Conservation (phyloP, 2,113 vertebrate species). For the Porphyrio hochstetteri region DNA sequence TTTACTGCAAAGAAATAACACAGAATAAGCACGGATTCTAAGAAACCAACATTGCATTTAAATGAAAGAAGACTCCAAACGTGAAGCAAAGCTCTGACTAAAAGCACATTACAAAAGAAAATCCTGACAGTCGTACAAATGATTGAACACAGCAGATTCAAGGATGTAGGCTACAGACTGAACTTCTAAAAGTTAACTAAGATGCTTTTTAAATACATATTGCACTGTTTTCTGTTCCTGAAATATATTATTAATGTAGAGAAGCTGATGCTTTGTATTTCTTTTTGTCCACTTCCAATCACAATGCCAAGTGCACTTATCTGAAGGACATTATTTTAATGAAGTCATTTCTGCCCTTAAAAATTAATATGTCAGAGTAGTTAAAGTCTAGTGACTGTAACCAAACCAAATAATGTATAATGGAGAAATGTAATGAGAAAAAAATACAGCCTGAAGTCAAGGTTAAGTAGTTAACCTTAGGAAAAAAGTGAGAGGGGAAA, state of each 20-base stretch:
- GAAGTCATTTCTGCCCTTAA: constrained; percentile 71
- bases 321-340: constrained; percentile 72
- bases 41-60: background rate
- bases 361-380: constrained; percentile 67
- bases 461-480: constrained; percentile 62
- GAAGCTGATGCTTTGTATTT: background rate
- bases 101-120: background rate
- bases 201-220: background rate
- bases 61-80: background rate
- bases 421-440: constrained; percentile 53
- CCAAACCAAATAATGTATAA: constrained; percentile 70
- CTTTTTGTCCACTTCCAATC: constrained; percentile 42
- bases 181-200: background rate
- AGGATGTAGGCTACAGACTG: background rate
- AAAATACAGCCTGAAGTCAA: constrained; percentile 50
- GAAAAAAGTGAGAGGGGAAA: background rate
- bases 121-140: background rate
- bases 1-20: background rate
- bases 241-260: background rate
- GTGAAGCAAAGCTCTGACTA: background rate
- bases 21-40: background rate
- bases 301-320: constrained; percentile 32
- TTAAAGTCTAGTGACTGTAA: constrained; percentile 70
- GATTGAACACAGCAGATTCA: background rate
- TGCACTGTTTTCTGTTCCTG: background rate